Evolutionary conservation across 2,888 invertebrate genomes (phyloP).

Genomic region (Heliothis peltigera): DNA sequence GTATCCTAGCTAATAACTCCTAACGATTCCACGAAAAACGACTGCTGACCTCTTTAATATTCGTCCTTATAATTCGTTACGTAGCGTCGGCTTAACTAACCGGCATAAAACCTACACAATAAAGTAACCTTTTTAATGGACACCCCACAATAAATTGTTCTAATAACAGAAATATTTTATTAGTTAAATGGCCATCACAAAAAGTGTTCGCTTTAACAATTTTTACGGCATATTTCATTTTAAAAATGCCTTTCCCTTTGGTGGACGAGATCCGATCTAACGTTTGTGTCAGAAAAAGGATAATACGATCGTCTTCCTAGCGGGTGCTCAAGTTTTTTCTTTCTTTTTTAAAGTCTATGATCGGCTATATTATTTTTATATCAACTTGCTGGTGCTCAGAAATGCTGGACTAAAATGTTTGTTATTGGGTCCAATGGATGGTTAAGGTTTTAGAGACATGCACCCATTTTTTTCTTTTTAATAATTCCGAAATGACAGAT

Average conservation of each 20-base stretch:
- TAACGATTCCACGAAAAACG: constrained; percentile 59
- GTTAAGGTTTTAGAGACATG: constrained; percentile 50
- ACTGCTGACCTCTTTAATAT: constrained; percentile 66
- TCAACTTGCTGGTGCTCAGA: constrained; percentile 24
- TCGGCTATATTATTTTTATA: constrained; percentile 28
- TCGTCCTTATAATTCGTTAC: constrained; percentile 73
- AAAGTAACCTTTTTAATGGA: constrained; percentile 85
- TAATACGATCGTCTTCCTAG: constrained; percentile 81
- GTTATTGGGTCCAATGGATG: constrained; percentile 22
- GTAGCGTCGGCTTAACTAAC: constrained; percentile 72
- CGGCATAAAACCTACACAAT: constrained; percentile 82
- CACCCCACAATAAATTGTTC: constrained; percentile 82
- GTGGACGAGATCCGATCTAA: constrained; percentile 84
- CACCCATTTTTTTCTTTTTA: constrained; percentile 73
- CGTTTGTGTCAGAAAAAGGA: constrained; percentile 86
- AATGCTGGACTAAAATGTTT: constrained; percentile 13
- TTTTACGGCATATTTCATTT: constrained; percentile 83
- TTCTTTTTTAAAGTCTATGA: constrained; percentile 52
- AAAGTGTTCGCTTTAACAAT: constrained; percentile 83
- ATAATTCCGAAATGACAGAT: constrained; percentile 86
- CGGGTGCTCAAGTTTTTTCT: constrained; percentile 81
- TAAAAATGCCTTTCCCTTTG: constrained; percentile 78
- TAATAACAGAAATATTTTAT: constrained; percentile 88
- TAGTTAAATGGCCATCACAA: constrained; percentile 77
- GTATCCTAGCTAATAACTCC: constrained; percentile 55